A percentile compares a stretch with the other conserved stretches of the same genome.
phyloP scores from a whole-genome alignment of 30 jellyfish, hydroid and myxozoan genomes.

The Turritopsis dohrnii region DNA sequence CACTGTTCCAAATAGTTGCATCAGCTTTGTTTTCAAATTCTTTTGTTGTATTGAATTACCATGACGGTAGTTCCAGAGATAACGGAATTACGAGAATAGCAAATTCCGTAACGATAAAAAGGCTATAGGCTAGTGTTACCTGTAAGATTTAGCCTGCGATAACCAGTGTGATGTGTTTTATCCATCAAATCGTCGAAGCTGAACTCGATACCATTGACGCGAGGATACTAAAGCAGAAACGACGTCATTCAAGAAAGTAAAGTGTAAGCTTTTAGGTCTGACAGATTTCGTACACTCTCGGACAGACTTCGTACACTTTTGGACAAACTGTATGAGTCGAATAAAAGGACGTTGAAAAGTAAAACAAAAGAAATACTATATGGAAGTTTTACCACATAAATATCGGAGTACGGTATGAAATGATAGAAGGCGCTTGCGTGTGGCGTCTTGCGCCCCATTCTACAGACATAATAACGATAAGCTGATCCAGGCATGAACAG shows the following conservation, averaged over 20 bases:
- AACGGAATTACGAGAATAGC: not conserved
- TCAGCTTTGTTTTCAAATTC: too few relatives aligned
- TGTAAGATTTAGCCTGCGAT: not conserved
- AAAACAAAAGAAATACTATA: not conserved
- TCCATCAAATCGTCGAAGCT: slow-evolving; percentile 16
- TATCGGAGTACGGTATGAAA: slow-evolving; percentile 34
- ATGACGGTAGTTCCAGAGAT: too few relatives aligned
- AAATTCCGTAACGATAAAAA: not conserved
- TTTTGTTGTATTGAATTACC: too few relatives aligned
- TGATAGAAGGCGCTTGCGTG: slow-evolving; percentile 34
- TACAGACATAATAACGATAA: slow-evolving; percentile 42
- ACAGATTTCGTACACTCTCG: too few relatives aligned
- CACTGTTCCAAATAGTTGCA: not conserved
- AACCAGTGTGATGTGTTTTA: slow-evolving; percentile 11
- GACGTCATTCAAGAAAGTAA: not conserved
- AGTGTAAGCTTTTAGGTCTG: too few relatives aligned
- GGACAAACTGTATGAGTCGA: too few relatives aligned
- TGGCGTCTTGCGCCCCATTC: slow-evolving; percentile 32
- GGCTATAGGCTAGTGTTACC: slow-evolving; percentile 2
- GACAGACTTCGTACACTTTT: too few relatives aligned
- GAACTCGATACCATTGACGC: slow-evolving; percentile 44
- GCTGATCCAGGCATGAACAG: slow-evolving; percentile 72
- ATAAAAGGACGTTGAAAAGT: too few relatives aligned
- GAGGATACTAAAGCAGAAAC: slow-evolving; percentile 3
- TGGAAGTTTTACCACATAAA: slow-evolving; percentile 24